Conservation (phyloP, 2,888 invertebrate species). For the Eupithecia centaureata region DNA sequence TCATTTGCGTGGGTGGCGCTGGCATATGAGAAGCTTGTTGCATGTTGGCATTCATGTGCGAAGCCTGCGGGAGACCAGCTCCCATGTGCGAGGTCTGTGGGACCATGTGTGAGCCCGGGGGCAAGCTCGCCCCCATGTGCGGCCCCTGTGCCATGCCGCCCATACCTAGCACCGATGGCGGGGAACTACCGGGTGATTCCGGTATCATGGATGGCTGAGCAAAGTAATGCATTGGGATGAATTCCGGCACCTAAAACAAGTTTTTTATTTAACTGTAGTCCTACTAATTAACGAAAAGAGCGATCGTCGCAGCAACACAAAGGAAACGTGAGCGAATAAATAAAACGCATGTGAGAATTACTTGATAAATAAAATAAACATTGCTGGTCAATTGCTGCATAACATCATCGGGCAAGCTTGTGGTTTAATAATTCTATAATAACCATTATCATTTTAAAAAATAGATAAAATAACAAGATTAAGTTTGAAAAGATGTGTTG, state of each 20-base stretch:
- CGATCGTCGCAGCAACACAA: not conserved
- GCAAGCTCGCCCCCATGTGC: slow-evolving; percentile 8
- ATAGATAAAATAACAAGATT: too few relatives aligned
- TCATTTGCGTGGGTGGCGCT: slow-evolving; percentile 59
- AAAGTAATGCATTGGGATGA: slow-evolving; percentile 72
- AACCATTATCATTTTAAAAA: too few relatives aligned
- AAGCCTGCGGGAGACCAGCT: slow-evolving; percentile 10
- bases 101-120: not conserved
- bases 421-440: too few relatives aligned
- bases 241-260: slow-evolving; percentile 64
- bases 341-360: too few relatives aligned
- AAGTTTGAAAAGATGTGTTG: too few relatives aligned
- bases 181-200: slow-evolving; percentile 69
- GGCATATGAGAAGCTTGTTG: slow-evolving; percentile 24
- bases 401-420: too few relatives aligned
- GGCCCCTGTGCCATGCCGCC: slow-evolving; percentile 5
- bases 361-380: too few relatives aligned
- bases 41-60: slow-evolving; percentile 21
- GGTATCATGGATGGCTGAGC: slow-evolving; percentile 56
- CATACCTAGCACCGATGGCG: slow-evolving; percentile 51
- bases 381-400: too few relatives aligned
- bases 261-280: not conserved
- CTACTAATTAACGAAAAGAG: not conserved
- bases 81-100: slow-evolving; percentile 22
- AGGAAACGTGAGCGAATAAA: too few relatives aligned